Percentiles rank a stretch among this genome's conserved stretches.
phyloP scores from a whole-genome alignment of 1,140 invertebrate species.

The Drosophila kikkawai region DNA sequence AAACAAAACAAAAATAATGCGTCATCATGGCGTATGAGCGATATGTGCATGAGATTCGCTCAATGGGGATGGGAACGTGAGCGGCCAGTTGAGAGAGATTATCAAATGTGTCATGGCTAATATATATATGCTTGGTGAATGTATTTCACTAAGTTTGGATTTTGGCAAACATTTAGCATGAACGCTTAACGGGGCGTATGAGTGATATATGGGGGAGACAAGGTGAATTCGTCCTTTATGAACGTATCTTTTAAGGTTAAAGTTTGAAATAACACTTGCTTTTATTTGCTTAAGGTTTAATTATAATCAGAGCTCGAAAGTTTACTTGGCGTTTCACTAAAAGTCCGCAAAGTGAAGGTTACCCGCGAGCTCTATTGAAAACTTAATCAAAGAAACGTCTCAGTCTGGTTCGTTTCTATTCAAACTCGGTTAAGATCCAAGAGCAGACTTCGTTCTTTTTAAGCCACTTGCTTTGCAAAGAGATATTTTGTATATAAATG shows the following conservation, averaged over 20 bases:
- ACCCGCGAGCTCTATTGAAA: not conserved
- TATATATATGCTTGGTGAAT: conserved; percentile 8
- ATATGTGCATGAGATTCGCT: conserved; percentile 44
- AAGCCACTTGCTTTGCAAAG: not conserved
- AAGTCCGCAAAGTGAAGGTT: not conserved
- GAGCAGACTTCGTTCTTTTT: not conserved
- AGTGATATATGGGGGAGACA: conserved; percentile 7
- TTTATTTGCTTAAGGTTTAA: too few relatives aligned
- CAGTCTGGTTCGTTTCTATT: not conserved
- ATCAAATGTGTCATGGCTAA: conserved; percentile 9
- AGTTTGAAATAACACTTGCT: not conserved
- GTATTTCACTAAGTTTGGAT: too few relatives aligned
- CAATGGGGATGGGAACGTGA: conserved; percentile 59
- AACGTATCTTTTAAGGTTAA: not conserved
- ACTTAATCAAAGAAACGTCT: not conserved
- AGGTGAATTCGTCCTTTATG: too few relatives aligned
- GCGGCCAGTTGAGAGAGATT: conserved; percentile 1
- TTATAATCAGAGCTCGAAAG: not conserved
- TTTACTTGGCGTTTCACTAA: too few relatives aligned
- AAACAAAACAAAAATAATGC: conserved; percentile 54
- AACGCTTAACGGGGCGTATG: conserved; percentile 16
- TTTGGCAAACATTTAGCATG: not conserved
- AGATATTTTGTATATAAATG: not conserved
- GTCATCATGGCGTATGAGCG: conserved; percentile 71
- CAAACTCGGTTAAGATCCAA: not conserved